These are phyloP conservation scores for Megalonaias nervosa DNA, from an alignment of 1,140 invertebrate species.

Conservation along the genomic window DNA sequence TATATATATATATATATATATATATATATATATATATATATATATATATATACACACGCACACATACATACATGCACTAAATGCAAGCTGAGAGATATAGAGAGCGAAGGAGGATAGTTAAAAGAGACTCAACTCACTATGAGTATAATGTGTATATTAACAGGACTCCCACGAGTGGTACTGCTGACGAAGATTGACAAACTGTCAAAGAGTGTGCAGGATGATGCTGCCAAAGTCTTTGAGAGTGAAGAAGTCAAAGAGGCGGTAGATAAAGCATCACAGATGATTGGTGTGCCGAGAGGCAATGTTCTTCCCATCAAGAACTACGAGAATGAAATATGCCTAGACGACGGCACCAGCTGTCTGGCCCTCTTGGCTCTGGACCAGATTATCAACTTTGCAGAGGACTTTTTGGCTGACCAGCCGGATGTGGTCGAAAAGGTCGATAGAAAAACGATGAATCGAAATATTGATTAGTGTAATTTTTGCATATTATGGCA, in stretches of 20 bases:
- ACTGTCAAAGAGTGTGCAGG: slow-evolving; percentile 7
- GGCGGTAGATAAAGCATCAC: slow-evolving; percentile 20
- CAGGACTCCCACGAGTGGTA: slow-evolving; percentile 30
- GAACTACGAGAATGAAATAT: slow-evolving; percentile 27
- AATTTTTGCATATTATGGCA: too few relatives aligned
- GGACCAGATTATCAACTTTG: slow-evolving; percentile 8
- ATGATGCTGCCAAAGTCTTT: slow-evolving; percentile 17
- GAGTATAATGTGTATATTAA: too few relatives aligned
- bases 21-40: too few relatives aligned
- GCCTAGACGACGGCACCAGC: slow-evolving; percentile 19
- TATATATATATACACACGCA: too few relatives aligned
- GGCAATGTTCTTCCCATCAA: slow-evolving; percentile 29
- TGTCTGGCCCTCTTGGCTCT: slow-evolving; percentile 10
- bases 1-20: too few relatives aligned
- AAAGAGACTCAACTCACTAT: too few relatives aligned
- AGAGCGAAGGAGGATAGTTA: too few relatives aligned
- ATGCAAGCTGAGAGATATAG: too few relatives aligned
- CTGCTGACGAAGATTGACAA: slow-evolving; percentile 35
- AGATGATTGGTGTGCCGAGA: slow-evolving; percentile 27
- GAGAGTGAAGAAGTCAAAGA: slow-evolving; percentile 14
- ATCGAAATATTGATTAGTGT: too few relatives aligned
- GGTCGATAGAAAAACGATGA: too few relatives aligned
- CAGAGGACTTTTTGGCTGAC: not conserved
- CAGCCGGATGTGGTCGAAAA: too few relatives aligned
- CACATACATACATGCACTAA: too few relatives aligned